Evolutionary conservation across 2,888 invertebrate species (phyloP).

Genomic region (Cistogaster globosa): DNA sequence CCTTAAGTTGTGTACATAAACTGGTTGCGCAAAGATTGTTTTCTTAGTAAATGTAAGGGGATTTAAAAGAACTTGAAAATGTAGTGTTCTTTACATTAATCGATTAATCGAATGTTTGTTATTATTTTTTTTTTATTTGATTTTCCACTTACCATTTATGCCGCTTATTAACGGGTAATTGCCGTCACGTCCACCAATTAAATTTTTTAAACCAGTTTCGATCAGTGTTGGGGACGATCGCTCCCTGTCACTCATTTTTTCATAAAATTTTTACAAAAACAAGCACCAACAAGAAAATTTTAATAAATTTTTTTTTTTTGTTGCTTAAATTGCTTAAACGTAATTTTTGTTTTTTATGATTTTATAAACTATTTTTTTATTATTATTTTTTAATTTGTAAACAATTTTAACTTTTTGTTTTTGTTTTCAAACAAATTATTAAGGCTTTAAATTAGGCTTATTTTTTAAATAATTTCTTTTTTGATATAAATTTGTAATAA

Average conservation of each 20-base stretch:
- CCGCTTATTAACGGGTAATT: constrained; percentile 91
- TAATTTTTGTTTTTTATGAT: too few relatives aligned
- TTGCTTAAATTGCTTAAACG: constrained; percentile 45
- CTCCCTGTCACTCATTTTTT: constrained; percentile 93
- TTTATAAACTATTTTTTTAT: constrained; percentile 25
- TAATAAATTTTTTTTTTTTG: neutral
- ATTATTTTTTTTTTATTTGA: neutral
- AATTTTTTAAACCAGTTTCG: constrained; percentile 93
- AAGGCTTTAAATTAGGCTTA: constrained; percentile 32
- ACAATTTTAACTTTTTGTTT: constrained; percentile 27
- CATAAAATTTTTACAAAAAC: constrained; percentile 80
- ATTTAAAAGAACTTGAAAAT: too few relatives aligned
- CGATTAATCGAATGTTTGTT: neutral
- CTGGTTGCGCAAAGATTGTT: too few relatives aligned
- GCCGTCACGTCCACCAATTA: constrained; percentile 91
- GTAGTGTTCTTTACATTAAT: too few relatives aligned
- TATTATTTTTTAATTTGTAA: constrained; percentile 9
- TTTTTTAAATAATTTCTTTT: neutral
- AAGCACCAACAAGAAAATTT: constrained; percentile 60
- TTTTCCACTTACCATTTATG: constrained; percentile 85
- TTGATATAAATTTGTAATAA: constrained; percentile 32
- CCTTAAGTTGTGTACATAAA: too few relatives aligned
- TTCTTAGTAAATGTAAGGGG: too few relatives aligned
- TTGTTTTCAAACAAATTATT: constrained; percentile 41
- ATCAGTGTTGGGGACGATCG: constrained; percentile 94